Conservation (phyloP, 2,797 vertebrate genomes). For the Crenuchus spilurus region DNA sequence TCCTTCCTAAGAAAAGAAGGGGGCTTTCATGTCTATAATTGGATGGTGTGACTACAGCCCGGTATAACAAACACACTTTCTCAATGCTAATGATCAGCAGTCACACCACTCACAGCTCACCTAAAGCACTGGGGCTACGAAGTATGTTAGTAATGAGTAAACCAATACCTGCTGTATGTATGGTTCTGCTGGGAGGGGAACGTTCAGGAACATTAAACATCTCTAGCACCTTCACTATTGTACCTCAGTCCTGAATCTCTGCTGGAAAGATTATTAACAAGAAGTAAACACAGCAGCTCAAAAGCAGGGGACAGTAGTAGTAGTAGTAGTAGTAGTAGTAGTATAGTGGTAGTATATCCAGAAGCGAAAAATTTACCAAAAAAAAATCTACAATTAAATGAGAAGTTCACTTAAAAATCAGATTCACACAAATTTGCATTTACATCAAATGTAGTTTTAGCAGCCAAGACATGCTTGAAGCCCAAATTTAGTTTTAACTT, state of each 20-base stretch:
- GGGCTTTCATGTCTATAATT: conserved; percentile 68
- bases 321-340: no score
- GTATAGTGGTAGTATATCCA: no score
- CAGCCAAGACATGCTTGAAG: no score
- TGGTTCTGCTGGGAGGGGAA: conserved; percentile 46
- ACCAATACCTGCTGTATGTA: conserved; percentile 42
- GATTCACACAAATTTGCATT: no score
- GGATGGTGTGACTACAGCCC: conserved; percentile 65
- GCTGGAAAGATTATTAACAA: conserved; percentile 61
- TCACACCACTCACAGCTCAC: conserved; percentile 55
- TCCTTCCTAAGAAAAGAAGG: conserved; percentile 57
- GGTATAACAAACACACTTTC: conserved; percentile 59
- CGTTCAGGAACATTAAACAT: conserved; percentile 61
- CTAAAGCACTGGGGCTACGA: conserved; percentile 59
- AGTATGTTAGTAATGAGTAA: conserved; percentile 62
- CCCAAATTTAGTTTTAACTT: no score
- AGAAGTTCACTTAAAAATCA: no score
- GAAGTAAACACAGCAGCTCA: conserved; percentile 33
- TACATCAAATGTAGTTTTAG: no score
- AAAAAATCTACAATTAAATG: no score
- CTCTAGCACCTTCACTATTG: conserved; percentile 55
- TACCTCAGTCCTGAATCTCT: conserved; percentile 54
- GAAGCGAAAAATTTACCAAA: not conserved
- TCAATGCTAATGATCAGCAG: conserved; percentile 59
- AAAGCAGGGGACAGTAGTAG: not conserved